phyloP scores from a whole-genome alignment of 1,140 invertebrate genomes.

The Diuraphis noxia region DNA sequence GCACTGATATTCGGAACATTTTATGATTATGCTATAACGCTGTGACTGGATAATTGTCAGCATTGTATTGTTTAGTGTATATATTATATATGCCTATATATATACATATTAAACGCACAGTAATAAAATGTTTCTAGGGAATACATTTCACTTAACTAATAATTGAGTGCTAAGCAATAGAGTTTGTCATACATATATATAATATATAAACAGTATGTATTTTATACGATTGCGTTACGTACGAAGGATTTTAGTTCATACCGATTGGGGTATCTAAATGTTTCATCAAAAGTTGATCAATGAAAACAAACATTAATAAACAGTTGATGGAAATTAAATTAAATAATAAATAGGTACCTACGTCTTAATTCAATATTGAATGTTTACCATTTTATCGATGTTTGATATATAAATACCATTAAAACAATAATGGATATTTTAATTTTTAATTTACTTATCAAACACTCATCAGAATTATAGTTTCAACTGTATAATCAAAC shows the following conservation, averaged over 20 bases:
- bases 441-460: no score
- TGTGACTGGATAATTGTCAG: background rate
- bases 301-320: background rate
- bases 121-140: background rate
- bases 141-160: background rate
- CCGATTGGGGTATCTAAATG: background rate
- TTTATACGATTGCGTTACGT: no score
- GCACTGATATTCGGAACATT: background rate
- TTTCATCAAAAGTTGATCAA: no score
- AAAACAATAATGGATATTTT: no score
- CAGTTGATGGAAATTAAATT: background rate
- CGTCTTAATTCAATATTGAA: no score
- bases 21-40: background rate
- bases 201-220: no score
- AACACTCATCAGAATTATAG: no score
- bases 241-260: background rate
- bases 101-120: no score
- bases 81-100: background rate
- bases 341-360: background rate
- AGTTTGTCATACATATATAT: background rate
- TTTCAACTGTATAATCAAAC: no score
- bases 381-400: no score
- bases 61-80: background rate
- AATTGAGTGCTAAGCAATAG: background rate
- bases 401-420: no score